phyloP scores from a whole-genome alignment of 2,888 invertebrate species.

The Leptopterna dolabrata region DNA sequence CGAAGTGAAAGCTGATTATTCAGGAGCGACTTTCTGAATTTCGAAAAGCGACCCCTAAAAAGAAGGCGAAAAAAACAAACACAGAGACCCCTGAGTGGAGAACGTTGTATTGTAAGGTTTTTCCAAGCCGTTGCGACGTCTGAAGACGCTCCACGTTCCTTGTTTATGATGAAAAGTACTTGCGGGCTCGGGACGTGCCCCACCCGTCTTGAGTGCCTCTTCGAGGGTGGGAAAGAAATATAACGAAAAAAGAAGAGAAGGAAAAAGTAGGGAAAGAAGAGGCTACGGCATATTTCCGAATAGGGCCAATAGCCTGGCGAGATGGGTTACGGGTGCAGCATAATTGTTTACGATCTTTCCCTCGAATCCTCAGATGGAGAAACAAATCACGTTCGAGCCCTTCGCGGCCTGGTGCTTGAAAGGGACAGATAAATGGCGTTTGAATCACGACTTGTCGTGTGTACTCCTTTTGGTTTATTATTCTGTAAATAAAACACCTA shows the following conservation, averaged over 20 bases:
- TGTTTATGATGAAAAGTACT: slow-evolving; percentile 21
- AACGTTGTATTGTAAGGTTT: neutral
- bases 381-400: neutral
- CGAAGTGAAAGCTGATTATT: neutral
- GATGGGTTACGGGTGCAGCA: neutral
- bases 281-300: neutral
- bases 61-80: neutral
- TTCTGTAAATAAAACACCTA: too few species aligned
- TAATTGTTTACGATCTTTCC: neutral
- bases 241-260: neutral
- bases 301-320: neutral
- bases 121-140: neutral
- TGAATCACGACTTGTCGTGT: too few species aligned
- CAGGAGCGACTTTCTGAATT: neutral
- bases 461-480: too few species aligned
- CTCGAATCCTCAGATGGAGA: neutral
- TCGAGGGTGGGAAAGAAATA: neutral
- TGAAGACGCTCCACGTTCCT: neutral
- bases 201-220: neutral
- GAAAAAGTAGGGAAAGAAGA: neutral
- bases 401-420: neutral
- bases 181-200: neutral
- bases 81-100: neutral
- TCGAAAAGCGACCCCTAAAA: neutral
- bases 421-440: too few species aligned